Base-by-base conservation (phyloP, 2,888 invertebrate genomes). In the Pseudococcus viburni region DNA sequence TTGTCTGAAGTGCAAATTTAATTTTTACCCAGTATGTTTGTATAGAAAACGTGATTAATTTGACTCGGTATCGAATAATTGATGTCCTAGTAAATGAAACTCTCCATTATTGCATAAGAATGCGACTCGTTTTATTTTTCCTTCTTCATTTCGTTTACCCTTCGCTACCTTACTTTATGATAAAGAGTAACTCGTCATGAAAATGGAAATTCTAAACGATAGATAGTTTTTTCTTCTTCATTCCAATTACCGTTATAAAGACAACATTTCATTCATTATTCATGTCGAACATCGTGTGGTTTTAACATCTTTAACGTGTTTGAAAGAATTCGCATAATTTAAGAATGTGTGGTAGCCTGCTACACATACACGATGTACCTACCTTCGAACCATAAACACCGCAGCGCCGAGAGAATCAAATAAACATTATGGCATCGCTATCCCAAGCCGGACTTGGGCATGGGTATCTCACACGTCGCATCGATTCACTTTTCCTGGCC, bases 221-320 rank as follows among this genome's bases (percentile, higher is more conserved):
- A 80, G 39, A 51, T 51, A 9, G 42, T 88, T 88, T 83, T 83
- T 77, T 77, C 51, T 77, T 88, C 83, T 88, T 83, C 51, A 55
- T 55, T 39, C 22, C 83, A 80, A 55, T 88, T 80, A 88, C 88
- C 88, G 88, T 88, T 88, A 88, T 83, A 77, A 83, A 88, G 88
- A 88, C 80, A 80, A 83, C 88, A 88, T 88, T 88, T 88, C 88
- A 88, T 88, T 88, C 88, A 88, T 88, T 88, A 88, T 88, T 88
- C 88, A 88, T 88, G 88, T 88, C 77, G 88, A 83, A 88, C 88
- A 55, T 80, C 80, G 88, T 88, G 88, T 88, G 80, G 80, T 88
- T 83, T 83, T 77, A 48, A 88, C 48, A 48, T 33, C 59, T 59
- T 88, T 88, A 88, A 80, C 73, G 86, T 88, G 88, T 88, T 83